These are phyloP conservation scores for Meliscaeva auricollis DNA, from an alignment of 2,888 invertebrate genomes.

Conservation along the genomic window DNA sequence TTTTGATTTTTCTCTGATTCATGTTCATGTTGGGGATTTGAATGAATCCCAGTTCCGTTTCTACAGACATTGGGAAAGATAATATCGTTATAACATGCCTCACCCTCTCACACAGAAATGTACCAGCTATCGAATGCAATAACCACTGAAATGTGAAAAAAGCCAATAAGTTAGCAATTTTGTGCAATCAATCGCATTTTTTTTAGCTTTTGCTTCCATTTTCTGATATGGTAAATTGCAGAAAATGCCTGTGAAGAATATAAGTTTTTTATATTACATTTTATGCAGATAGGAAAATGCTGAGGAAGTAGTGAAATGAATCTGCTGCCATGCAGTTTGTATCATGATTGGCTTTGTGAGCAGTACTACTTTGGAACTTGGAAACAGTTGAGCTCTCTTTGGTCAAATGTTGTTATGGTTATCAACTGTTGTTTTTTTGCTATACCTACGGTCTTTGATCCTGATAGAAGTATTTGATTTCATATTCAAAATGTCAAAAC, in stretches of 20 bases:
- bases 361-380: not conserved
- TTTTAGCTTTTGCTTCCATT: constrained; percentile 65
- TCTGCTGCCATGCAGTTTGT: not conserved
- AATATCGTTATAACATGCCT: constrained; percentile 13
- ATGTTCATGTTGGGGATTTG: constrained; percentile 10
- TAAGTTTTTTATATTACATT: constrained; percentile 50
- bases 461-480: no score
- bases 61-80: constrained; percentile 9
- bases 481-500: no score
- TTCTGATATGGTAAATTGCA: constrained; percentile 11
- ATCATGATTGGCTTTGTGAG: not conserved
- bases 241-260: constrained; percentile 2
- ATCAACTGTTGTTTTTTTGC: not conserved
- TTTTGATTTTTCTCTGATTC: constrained; percentile 62
- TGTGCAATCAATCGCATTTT: constrained; percentile 78
- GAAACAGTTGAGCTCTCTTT: not conserved
- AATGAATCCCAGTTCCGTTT: constrained; percentile 5
- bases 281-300: constrained; percentile 5
- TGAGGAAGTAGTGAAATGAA: not conserved
- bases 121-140: constrained; percentile 51
- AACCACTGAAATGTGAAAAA: constrained; percentile 68
- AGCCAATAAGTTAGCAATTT: constrained; percentile 78
- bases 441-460: no score
- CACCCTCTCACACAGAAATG: not conserved
- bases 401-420: not conserved